These are phyloP conservation scores for Gopherus evgoodei DNA, from an alignment of 2,113 vertebrate genomes.

Conservation along the genomic window DNA sequence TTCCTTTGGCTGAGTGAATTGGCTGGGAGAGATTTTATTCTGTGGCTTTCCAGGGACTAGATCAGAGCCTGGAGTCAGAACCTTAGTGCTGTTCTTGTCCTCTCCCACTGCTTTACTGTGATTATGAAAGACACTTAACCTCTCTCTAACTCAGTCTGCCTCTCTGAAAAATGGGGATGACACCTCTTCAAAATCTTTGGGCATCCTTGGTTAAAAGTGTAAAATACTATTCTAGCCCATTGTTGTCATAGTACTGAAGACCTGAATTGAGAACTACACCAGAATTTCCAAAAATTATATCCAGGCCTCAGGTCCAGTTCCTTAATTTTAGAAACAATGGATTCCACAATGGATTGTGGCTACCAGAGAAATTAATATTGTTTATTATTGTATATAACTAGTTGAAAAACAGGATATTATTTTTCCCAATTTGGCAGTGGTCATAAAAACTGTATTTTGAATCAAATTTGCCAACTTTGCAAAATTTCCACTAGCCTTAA, in stretches of 20 bases:
- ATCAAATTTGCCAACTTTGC: constrained; percentile 4
- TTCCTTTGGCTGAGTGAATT: neutral
- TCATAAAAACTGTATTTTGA: neutral
- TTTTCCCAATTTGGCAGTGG: constrained; percentile 9
- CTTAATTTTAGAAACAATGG: constrained; percentile 11
- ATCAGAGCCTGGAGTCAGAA: neutral
- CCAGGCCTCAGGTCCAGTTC: constrained; percentile 1
- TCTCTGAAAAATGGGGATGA: neutral
- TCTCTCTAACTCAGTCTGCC: neutral
- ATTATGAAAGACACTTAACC: neutral
- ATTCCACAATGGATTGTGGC: neutral
- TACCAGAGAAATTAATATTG: constrained; percentile 35
- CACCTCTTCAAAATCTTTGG: neutral
- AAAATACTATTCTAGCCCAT: neutral
- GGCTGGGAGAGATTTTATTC: neutral
- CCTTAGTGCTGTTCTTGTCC: neutral
- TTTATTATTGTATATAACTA: neutral
- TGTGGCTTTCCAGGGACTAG: neutral
- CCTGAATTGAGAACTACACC: neutral
- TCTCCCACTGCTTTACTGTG: neutral
- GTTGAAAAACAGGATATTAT: neutral
- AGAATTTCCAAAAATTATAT: neutral
- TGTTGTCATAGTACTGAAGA: neutral
- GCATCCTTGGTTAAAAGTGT: rapidly evolving
- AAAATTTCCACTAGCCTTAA: neutral